Conservation (phyloP, 1,140 invertebrate species). For the Brachionus asplanchnoidis region DNA sequence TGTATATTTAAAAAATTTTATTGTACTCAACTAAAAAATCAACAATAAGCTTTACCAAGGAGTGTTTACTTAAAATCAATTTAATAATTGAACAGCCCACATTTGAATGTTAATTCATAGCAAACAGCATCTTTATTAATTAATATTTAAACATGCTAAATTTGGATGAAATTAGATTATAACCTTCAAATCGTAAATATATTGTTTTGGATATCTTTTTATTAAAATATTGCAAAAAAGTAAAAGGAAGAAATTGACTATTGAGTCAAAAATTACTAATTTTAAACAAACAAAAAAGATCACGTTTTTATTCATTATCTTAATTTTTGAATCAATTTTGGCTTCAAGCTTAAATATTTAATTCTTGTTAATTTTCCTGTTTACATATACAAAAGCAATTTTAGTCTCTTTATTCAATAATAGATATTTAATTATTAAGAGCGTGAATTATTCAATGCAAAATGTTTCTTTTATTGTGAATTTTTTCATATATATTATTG, state of each 20-base stretch:
- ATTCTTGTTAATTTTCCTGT: neutral
- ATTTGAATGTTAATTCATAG: neutral
- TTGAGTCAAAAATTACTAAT: neutral
- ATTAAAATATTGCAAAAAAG: neutral
- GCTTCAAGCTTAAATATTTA: neutral
- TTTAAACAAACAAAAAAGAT: neutral
- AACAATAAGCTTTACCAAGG: neutral
- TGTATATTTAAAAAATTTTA: no score
- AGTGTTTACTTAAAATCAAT: neutral
- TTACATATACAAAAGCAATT: neutral
- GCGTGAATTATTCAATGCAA: neutral
- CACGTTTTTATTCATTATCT: neutral
- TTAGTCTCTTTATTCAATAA: neutral
- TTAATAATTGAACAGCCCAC: neutral
- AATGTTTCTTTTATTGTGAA: neutral
- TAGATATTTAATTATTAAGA: neutral
- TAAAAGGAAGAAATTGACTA: neutral
- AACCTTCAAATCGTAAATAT: neutral
- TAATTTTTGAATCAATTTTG: neutral
- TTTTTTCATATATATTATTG: neutral
- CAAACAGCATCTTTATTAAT: neutral
- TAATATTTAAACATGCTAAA: neutral
- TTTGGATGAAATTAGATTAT: neutral
- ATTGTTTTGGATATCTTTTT: neutral
- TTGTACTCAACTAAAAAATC: neutral